phyloP scores from a whole-genome alignment of 2,797 vertebrate genomes.

The Saguinus oedipus region DNA sequence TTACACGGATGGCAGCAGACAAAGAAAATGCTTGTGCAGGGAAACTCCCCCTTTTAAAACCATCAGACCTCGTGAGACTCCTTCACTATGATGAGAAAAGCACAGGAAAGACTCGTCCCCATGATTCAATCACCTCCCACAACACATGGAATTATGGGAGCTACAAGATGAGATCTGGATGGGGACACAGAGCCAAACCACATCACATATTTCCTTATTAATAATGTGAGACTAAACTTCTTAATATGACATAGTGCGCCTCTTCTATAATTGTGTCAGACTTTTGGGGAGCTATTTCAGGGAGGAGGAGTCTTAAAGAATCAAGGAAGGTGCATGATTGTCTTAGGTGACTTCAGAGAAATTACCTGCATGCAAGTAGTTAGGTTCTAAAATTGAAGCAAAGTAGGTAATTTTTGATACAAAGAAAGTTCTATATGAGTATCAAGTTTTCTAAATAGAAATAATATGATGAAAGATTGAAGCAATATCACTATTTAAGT shows the following conservation, averaged over 20 bases:
- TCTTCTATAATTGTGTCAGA: neutral
- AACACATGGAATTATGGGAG: no score
- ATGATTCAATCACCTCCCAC: no score
- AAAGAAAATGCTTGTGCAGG: no score
- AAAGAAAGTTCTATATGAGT: neutral
- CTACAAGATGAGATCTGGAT: no score
- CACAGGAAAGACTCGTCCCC: no score
- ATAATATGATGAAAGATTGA: constrained; percentile 35
- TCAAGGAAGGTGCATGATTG: neutral
- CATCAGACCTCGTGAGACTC: no score
- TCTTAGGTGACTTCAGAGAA: neutral
- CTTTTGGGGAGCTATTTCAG: neutral
- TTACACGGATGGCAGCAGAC: no score
- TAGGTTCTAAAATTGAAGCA: neutral
- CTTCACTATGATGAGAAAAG: no score
- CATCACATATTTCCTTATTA: neutral
- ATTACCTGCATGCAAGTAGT: neutral
- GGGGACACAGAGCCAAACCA: no score
- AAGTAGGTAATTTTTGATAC: neutral
- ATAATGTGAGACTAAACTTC: neutral
- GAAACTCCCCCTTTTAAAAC: no score
- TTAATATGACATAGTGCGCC: neutral
- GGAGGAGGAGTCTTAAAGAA: neutral
- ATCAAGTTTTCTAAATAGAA: constrained; percentile 28
- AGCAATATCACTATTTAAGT: constrained; percentile 32